These are phyloP conservation scores for Malaclemys terrapin DNA, from an alignment of 2,113 vertebrate genomes.

Conservation along the genomic window DNA sequence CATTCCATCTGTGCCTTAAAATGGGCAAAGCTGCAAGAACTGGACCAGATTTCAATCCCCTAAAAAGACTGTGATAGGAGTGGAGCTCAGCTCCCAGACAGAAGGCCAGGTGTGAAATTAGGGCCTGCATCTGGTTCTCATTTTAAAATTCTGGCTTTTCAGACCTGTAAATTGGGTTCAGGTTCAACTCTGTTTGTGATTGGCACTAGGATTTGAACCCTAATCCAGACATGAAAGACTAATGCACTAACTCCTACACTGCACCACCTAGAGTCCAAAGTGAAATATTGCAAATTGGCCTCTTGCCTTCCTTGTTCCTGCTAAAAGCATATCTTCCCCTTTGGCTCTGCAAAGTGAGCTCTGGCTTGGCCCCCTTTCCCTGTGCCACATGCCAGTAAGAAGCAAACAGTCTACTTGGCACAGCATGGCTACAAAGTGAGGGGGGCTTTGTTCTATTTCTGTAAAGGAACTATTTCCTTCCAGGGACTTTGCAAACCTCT, in stretches of 20 bases:
- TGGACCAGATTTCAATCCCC: not conserved
- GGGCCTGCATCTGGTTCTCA: not conserved
- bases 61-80: not conserved
- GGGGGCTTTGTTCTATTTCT: not conserved
- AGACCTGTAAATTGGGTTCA: not conserved
- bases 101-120: not conserved
- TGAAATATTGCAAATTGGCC: not conserved
- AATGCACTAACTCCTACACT: not conserved
- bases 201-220: not conserved
- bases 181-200: not conserved
- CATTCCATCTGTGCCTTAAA: not conserved
- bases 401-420: fast-evolving
- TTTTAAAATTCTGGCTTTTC: not conserved
- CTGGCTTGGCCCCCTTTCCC: not conserved
- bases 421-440: fast-evolving
- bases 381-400: not conserved
- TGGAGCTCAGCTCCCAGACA: not conserved
- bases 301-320: not conserved
- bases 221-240: not conserved
- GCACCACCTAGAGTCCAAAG: not conserved
- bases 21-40: fast-evolving
- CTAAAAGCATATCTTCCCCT: not conserved
- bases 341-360: not conserved
- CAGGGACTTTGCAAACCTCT: not conserved
- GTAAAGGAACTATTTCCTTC: not conserved